Base-by-base conservation (phyloP, 2,888 invertebrate genomes). In the Nemotelus pantherinus region DNA sequence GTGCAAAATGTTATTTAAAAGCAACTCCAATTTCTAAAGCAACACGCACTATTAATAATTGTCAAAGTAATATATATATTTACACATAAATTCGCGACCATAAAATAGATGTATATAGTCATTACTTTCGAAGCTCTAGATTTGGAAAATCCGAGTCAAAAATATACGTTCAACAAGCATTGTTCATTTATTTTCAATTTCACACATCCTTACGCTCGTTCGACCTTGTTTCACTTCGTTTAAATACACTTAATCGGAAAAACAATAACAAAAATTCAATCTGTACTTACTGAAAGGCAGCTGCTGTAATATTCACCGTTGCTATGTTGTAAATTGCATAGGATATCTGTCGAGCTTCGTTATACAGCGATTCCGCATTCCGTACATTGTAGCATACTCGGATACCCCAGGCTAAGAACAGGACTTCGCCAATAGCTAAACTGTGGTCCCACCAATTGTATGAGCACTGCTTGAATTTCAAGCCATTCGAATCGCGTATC, bases 361-460 rank as follows among this genome's bases (percentile, higher is more conserved):
- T 96, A 89, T 96, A 97, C 57, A 96, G 89, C 64, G 96, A 96
- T 85, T 97, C 96, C 0, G 96, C 96, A 87, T 97, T 96, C 78
- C 95, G 89, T 3, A 95, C 95, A 82, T 94, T 93, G 86, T 95
- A 95, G 84, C 95, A 95, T 50, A 95, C 94, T 68, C 93, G 90
- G 60, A 95, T 93, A 75, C 95, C 95, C 94, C 95, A 95, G 41
- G 94, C 91, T 76, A 95, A 88, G 84, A 95, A 95, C 9, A 95
- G 87, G 55, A 90, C 88, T 86, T 89, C 87, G 92, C 96, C 95
- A 84, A 95, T 95, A 65, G 95, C 95, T 85, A 96, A 89, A 85
- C 95, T 95, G 87, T 96, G 96, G 89, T 95, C 95, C 96, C 97
- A 97, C 95, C 96, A 96, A 84, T 95, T 95, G 86, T 94, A 95